These are phyloP conservation scores for Tokudaia muenninki DNA, from an alignment of 2,797 vertebrate species.

Conservation along the genomic window DNA sequence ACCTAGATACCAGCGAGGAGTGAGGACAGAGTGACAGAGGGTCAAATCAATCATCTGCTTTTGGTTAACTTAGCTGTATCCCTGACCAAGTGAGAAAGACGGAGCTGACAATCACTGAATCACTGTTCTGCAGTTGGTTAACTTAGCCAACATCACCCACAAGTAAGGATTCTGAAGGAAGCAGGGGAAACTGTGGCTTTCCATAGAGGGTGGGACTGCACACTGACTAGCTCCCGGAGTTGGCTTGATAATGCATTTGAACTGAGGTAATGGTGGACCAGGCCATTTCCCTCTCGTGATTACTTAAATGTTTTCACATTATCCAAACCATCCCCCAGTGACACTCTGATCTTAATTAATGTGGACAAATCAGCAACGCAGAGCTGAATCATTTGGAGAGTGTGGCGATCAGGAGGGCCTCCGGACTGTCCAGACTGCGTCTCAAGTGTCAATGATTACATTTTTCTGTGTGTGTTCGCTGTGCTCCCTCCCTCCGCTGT, in stretches of 20 bases:
- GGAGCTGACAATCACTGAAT: not conserved
- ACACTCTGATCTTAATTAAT: not conserved
- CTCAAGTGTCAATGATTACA: not conserved
- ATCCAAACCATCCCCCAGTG: constrained; percentile 18
- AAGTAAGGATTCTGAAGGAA: constrained; percentile 14
- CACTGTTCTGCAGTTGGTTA: not conserved
- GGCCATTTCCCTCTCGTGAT: constrained; percentile 44
- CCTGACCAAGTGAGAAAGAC: not conserved
- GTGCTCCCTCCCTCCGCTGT: no score
- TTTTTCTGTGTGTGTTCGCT: not conserved
- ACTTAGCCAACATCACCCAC: not conserved
- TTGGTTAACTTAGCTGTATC: not conserved
- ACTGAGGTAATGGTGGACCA: not conserved
- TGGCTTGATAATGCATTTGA: not conserved
- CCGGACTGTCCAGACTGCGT: not conserved
- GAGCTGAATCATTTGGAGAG: constrained; percentile 1
- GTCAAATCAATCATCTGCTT: not conserved
- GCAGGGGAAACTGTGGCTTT: not conserved
- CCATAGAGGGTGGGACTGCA: not conserved
- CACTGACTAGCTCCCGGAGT: not conserved
- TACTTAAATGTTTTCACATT: not conserved
- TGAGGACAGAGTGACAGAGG: not conserved
- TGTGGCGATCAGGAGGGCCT: not conserved
- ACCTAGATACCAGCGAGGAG: not conserved
- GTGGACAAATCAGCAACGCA: constrained; percentile 41